Percentiles rank a stretch among this genome's conserved stretches.
These are phyloP conservation scores for Tipula vernalis DNA, from an alignment of 2,888 invertebrate genomes.

Conservation along the genomic window DNA sequence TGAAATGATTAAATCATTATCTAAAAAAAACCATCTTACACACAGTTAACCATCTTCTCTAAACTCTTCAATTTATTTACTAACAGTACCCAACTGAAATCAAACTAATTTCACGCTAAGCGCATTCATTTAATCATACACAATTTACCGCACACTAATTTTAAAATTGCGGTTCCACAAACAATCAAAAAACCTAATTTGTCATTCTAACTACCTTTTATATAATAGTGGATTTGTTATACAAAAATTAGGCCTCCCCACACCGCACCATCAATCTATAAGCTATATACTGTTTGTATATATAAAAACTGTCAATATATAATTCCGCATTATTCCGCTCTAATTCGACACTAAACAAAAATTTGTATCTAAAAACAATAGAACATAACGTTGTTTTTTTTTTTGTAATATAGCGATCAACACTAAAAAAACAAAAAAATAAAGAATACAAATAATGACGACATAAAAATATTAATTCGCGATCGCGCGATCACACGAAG, in stretches of 20 bases:
- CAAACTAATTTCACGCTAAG: neutral
- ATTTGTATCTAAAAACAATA: neutral
- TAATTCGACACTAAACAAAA: neutral
- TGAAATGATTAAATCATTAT: too few relatives aligned
- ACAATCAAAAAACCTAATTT: neutral
- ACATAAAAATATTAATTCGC: neutral
- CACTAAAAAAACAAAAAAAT: neutral
- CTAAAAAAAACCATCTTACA: too few relatives aligned
- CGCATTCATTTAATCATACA: neutral
- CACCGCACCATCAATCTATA: neutral
- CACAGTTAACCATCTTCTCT: neutral
- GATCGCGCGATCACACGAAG: neutral
- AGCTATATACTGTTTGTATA: neutral
- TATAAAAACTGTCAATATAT: neutral
- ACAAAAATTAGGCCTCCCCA: neutral
- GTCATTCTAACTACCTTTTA: neutral
- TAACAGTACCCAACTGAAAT: neutral
- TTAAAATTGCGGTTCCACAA: neutral
- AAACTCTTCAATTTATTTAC: neutral
- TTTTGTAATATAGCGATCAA: neutral
- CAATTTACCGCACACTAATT: neutral
- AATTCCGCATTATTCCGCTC: neutral
- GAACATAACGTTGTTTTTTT: neutral
- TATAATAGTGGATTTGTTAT: neutral
- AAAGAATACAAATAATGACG: neutral